These are phyloP conservation scores for Acronicta alni DNA, from an alignment of 2,888 invertebrate species.

Conservation along the genomic window DNA sequence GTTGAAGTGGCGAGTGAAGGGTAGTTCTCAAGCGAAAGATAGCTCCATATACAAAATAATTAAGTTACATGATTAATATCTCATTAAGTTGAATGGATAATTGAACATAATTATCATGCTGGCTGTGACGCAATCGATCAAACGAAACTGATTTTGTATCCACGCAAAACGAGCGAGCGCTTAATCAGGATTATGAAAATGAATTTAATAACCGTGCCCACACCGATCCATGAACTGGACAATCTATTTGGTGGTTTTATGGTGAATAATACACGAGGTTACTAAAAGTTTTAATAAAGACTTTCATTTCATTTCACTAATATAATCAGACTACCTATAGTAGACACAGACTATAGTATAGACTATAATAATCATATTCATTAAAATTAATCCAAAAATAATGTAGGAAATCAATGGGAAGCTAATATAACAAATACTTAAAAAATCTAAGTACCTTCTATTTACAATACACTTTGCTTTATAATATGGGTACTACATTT, in stretches of 20 bases:
- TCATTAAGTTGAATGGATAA: slow-evolving; percentile 43
- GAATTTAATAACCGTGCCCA: slow-evolving; percentile 34
- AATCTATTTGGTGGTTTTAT: slow-evolving; percentile 29
- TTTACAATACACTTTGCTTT: too few species aligned
- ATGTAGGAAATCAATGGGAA: too few species aligned
- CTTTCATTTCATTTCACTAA: too few species aligned
- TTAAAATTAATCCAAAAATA: too few species aligned
- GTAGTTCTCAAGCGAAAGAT: too few species aligned
- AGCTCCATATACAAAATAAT: background rate
- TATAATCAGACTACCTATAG: too few species aligned
- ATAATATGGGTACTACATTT: too few species aligned
- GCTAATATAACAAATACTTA: too few species aligned
- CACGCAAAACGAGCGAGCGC: slow-evolving; percentile 25
- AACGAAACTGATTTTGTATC: slow-evolving; percentile 37
- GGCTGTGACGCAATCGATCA: slow-evolving; percentile 49
- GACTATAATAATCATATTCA: too few species aligned
- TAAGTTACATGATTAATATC: slow-evolving; percentile 16
- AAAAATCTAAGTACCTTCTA: too few species aligned
- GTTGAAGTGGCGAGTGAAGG: too few species aligned
- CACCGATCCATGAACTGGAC: slow-evolving; percentile 16
- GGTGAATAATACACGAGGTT: background rate
- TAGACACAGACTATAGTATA: too few species aligned
- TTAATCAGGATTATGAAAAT: slow-evolving; percentile 54
- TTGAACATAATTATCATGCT: slow-evolving; percentile 19
- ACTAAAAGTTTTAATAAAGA: background rate